Percentiles rank a stretch among this genome's conserved stretches.
phyloP scores from a whole-genome alignment of 1,140 invertebrate genomes.

The Drosophila orena region DNA sequence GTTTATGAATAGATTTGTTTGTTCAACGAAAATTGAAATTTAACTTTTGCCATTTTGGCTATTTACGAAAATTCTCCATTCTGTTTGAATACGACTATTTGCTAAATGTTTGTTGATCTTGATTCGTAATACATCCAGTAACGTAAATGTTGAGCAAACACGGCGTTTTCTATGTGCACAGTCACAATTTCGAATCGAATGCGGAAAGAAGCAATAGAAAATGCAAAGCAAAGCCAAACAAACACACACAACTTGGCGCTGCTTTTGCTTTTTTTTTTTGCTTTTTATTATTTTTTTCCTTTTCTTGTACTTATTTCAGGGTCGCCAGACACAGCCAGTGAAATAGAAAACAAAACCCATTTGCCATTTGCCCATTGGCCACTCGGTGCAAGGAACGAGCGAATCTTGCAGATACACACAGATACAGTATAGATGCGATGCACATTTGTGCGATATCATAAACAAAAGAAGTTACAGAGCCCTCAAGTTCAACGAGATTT shows the following conservation, averaged over 20 bases:
- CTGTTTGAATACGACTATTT: too few species aligned
- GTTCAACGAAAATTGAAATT: background rate
- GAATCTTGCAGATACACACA: background rate
- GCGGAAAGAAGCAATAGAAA: conserved; percentile 63
- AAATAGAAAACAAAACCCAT: conserved; percentile 64
- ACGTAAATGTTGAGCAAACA: background rate
- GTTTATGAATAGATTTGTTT: background rate
- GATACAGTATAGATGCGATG: background rate
- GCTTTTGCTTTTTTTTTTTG: conserved; percentile 20
- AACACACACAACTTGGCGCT: conserved; percentile 15
- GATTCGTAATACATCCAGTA: background rate
- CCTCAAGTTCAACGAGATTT: background rate
- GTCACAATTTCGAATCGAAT: conserved; percentile 47
- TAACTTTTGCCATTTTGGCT: too few species aligned
- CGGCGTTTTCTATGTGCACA: conserved; percentile 9
- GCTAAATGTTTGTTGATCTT: too few species aligned
- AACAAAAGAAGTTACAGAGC: background rate
- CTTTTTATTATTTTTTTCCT: background rate
- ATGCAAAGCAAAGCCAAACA: conserved; percentile 35
- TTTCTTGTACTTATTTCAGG: too few species aligned
- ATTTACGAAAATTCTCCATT: too few species aligned
- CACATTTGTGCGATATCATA: conserved; percentile 8
- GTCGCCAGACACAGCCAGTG: conserved; percentile 48
- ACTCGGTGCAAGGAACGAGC: background rate
- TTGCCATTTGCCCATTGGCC: conserved; percentile 13